Conservation (phyloP, 2,113 vertebrate genomes). For the Peromyscus leucopus region DNA sequence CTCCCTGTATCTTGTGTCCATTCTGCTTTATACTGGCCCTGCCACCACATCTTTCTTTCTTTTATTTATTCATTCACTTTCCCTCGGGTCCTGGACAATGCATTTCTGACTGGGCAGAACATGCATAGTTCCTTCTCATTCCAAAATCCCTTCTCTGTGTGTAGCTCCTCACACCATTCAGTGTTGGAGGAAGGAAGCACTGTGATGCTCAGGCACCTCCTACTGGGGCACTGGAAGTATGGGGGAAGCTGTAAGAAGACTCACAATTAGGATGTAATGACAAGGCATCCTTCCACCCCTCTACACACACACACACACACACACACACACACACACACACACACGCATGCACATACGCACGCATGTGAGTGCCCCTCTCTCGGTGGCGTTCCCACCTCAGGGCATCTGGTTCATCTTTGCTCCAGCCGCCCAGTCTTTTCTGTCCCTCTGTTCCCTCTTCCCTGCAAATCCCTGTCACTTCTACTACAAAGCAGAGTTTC, state of each 20-base stretch:
- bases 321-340: neutral
- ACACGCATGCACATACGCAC: too few relatives aligned
- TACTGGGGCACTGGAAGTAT: neutral
- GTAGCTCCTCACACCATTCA: neutral
- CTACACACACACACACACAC: neutral
- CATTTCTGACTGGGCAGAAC: neutral
- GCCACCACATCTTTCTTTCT: neutral
- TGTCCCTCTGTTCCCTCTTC: neutral
- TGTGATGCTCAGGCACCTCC: rapidly evolving
- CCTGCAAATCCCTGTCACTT: neutral
- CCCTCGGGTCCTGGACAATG: neutral
- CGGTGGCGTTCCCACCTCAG: neutral
- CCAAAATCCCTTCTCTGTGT: neutral
- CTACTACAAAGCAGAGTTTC: neutral
- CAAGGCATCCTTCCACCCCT: rapidly evolving
- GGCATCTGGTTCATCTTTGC: neutral
- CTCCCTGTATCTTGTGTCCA: neutral
- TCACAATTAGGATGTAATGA: neutral
- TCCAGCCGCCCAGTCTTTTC: neutral
- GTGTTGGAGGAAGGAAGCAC: neutral
- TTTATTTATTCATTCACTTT: neutral
- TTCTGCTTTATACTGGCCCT: neutral
- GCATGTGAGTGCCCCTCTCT: neutral
- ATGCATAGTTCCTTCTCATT: neutral
- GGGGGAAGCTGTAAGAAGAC: neutral